Conservation (phyloP, 2,797 vertebrate genomes). For the Sphaeramia orbicularis region DNA sequence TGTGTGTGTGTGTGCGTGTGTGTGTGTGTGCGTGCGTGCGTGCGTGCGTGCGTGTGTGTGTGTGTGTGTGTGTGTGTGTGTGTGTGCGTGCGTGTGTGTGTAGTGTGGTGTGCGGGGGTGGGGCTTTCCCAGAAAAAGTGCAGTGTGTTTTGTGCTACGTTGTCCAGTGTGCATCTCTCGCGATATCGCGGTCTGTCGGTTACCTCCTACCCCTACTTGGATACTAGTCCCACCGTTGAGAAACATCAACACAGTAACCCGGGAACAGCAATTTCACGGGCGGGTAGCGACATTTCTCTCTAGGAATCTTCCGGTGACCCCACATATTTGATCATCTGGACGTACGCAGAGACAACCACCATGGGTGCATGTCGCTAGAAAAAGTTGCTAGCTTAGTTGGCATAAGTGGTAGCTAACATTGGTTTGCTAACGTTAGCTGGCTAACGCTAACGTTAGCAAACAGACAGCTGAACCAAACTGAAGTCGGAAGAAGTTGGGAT, state of each 20-base stretch:
- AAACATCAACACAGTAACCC: conserved; percentile 79
- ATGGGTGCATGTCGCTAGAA: conserved; percentile 55
- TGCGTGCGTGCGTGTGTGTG: too few species aligned
- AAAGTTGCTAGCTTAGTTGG: conserved; percentile 72
- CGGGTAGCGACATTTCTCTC: conserved; percentile 45
- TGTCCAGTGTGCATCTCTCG: conserved; percentile 64
- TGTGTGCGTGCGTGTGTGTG: too few species aligned
- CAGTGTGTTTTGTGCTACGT: background rate
- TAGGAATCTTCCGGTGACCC: background rate
- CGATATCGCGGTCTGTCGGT: conserved; percentile 66
- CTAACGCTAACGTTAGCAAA: conserved; percentile 76
- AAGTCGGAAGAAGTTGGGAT: conserved; percentile 63
- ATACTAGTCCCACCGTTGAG: conserved; percentile 68
- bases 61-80: too few species aligned
- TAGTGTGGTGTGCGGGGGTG: conserved; percentile 1
- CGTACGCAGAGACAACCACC: conserved; percentile 9
- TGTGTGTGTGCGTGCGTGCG: too few species aligned
- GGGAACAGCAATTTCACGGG: conserved; percentile 69
- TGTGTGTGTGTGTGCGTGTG: too few species aligned
- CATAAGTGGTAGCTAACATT: conserved; percentile 58
- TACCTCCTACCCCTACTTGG: conserved; percentile 65
- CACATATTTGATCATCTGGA: background rate
- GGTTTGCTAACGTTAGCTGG: conserved; percentile 71
- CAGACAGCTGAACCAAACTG: conserved; percentile 62
- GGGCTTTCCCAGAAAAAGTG: background rate